Percentiles rank a stretch among this genome's conserved stretches.
These are phyloP conservation scores for Drosophila pseudoananassae DNA, from an alignment of 1,140 invertebrate genomes.

Conservation along the genomic window DNA sequence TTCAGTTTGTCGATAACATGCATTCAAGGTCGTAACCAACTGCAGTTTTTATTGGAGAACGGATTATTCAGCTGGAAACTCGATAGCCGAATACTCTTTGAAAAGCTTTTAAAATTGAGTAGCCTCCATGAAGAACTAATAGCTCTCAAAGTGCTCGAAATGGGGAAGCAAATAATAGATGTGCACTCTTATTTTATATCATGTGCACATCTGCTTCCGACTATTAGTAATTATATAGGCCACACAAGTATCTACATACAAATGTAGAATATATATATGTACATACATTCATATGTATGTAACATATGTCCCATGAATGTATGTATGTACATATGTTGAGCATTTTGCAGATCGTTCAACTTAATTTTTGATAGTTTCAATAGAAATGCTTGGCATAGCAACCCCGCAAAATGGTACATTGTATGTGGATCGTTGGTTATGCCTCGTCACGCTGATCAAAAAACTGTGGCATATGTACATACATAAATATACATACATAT, in stretches of 20 bases:
- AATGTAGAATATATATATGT: background rate
- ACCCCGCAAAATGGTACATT: slow-evolving; percentile 50
- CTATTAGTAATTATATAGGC: slow-evolving; percentile 16
- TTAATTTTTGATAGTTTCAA: slow-evolving; percentile 51
- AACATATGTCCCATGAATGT: slow-evolving; percentile 4
- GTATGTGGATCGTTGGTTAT: slow-evolving; percentile 48
- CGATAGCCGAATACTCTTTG: background rate
- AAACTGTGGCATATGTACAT: slow-evolving; percentile 21
- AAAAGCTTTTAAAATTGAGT: background rate
- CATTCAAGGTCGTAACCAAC: no score
- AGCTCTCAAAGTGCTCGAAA: background rate
- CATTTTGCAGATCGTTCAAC: slow-evolving; percentile 55
- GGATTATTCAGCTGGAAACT: no score
- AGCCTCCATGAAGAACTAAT: background rate
- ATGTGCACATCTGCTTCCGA: slow-evolving; percentile 27
- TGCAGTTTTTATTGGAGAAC: no score
- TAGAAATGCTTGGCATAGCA: slow-evolving; percentile 53
- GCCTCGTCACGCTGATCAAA: slow-evolving; percentile 50
- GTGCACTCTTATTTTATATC: slow-evolving; percentile 1
- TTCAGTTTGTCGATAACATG: no score
- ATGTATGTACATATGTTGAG: slow-evolving; percentile 19
- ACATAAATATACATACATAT: background rate
- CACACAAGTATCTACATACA: slow-evolving; percentile 10
- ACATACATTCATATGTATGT: background rate
- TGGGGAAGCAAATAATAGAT: background rate